phyloP scores from a whole-genome alignment of 2,797 vertebrate species.

The Parotocinclus haroldoi region DNA sequence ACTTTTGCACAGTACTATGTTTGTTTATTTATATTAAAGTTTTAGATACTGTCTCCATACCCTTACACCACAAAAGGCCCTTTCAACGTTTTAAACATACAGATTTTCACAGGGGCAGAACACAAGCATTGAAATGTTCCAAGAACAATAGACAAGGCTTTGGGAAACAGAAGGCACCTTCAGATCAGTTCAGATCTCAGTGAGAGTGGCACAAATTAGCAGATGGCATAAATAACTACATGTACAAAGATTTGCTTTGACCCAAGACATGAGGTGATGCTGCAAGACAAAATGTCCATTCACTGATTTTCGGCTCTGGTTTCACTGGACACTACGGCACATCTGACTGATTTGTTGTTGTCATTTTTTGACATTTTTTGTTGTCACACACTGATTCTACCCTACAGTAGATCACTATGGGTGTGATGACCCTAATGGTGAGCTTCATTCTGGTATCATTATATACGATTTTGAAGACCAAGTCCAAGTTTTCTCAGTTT shows the following conservation, averaged over 20 bases:
- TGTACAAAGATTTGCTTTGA: constrained; percentile 4
- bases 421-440: too few relatives aligned
- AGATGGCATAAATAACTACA: not conserved
- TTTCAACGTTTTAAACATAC: too few relatives aligned
- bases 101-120: not conserved
- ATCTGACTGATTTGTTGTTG: not conserved
- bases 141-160: constrained; percentile 29
- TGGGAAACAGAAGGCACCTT: constrained; percentile 22
- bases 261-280: constrained; percentile 7
- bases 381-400: too few relatives aligned
- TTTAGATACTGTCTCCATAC: constrained; percentile 8
- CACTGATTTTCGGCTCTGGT: not conserved
- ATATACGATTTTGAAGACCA: too few relatives aligned
- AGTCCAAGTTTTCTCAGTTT: too few relatives aligned
- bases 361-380: too few relatives aligned
- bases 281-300: not conserved
- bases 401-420: too few relatives aligned
- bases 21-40: not conserved
- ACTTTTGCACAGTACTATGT: not conserved
- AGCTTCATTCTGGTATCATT: too few relatives aligned
- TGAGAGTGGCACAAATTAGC: constrained; percentile 10
- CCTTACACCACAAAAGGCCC: not conserved
- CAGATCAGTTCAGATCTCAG: constrained; percentile 29
- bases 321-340: not conserved
- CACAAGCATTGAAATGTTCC: constrained; percentile 1